Percentiles rank a stretch among this genome's conserved stretches.
These are phyloP conservation scores for Nebria brevicollis DNA, from an alignment of 2,888 invertebrate genomes.

Conservation along the genomic window DNA sequence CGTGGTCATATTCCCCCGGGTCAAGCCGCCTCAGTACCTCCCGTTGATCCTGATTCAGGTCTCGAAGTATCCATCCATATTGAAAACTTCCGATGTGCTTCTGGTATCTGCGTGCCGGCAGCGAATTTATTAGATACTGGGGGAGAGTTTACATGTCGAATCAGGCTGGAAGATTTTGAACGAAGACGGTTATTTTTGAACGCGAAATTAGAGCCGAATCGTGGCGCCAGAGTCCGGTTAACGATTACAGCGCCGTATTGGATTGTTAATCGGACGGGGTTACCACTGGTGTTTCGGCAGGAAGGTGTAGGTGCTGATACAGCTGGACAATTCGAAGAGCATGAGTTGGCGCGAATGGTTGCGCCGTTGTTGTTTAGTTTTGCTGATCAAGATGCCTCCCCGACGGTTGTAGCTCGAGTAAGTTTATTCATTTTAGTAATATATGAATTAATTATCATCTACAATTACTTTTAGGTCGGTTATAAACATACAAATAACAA, in stretches of 20 bases:
- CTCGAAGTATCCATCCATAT: constrained; percentile 80
- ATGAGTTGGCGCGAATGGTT: constrained; percentile 93
- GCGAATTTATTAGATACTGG: neutral
- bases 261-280: constrained; percentile 95
- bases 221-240: constrained; percentile 63
- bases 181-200: constrained; percentile 80
- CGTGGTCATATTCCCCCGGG: constrained; percentile 27
- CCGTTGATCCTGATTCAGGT: constrained; percentile 56
- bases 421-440: constrained; percentile 57
- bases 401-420: constrained; percentile 79
- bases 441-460: neutral
- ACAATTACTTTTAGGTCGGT: neutral
- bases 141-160: constrained; percentile 56
- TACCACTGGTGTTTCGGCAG: constrained; percentile 95
- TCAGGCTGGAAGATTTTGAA: constrained; percentile 79
- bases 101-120: constrained; percentile 64
- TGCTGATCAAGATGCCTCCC: constrained; percentile 86
- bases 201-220: constrained; percentile 62
- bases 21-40: constrained; percentile 59
- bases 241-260: constrained; percentile 89
- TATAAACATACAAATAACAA: constrained; percentile 4
- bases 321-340: constrained; percentile 93
- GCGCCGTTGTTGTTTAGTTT: constrained; percentile 94
- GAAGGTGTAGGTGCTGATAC: constrained; percentile 81
- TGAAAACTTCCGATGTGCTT: constrained; percentile 80